These are phyloP conservation scores for Petrocephalus microphthalmus DNA, from an alignment of 2,113 vertebrate genomes.

Conservation along the genomic window DNA sequence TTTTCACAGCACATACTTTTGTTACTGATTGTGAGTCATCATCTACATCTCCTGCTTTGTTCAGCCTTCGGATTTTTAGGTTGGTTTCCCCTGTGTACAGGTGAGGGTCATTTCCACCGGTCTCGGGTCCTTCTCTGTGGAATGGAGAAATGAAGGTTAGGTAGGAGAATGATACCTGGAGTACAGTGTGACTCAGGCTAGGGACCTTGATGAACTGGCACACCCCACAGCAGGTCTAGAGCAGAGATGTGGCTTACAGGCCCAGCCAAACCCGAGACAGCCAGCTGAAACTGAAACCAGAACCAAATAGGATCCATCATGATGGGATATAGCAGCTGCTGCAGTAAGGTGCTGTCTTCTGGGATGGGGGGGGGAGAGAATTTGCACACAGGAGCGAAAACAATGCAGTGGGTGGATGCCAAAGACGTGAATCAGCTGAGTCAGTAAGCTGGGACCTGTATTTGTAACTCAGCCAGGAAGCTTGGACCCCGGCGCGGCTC, in stretches of 20 bases:
- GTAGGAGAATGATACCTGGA: background rate
- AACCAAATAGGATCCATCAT: background rate
- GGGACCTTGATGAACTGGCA: background rate
- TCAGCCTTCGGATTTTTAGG: constrained; percentile 21
- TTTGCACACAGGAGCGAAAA: background rate
- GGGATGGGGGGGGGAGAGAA: background rate
- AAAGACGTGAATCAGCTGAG: background rate
- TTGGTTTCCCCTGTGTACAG: constrained; percentile 35
- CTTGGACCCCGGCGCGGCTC: no score
- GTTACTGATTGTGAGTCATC: background rate
- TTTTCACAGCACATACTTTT: background rate
- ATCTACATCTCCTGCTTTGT: background rate
- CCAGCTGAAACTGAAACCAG: background rate
- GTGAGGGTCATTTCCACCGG: constrained; percentile 49
- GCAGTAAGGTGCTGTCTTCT: background rate
- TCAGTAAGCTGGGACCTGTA: background rate
- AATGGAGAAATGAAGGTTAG: background rate
- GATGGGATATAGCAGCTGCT: background rate
- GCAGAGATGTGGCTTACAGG: background rate
- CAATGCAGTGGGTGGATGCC: background rate
- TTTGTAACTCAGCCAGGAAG: background rate
- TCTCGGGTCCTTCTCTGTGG: constrained; percentile 32
- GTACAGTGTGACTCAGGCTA: background rate
- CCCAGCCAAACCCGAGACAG: background rate
- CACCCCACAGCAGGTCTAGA: background rate